These are phyloP conservation scores for Meloidogyne floridensis DNA, from an alignment of 1,140 invertebrate species.

Conservation along the genomic window DNA sequence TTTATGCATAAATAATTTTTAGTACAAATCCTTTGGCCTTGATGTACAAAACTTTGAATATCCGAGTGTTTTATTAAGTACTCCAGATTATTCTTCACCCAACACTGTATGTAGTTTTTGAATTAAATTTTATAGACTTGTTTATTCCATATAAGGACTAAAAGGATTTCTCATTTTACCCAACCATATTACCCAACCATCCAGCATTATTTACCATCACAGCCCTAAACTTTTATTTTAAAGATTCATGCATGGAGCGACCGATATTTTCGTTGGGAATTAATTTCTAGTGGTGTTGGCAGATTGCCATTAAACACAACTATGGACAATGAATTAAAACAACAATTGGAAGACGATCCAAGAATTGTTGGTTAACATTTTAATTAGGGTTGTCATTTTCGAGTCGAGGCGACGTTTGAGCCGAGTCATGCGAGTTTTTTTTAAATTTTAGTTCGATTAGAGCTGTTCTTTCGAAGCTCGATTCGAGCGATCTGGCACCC, in stretches of 20 bases:
- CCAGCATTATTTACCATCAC: too few relatives aligned
- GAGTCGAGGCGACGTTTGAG: too few relatives aligned
- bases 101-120: slow-evolving; percentile 32
- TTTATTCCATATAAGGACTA: not conserved
- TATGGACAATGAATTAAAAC: not conserved
- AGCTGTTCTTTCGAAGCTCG: too few relatives aligned
- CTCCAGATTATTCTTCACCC: slow-evolving; percentile 52
- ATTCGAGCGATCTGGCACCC: too few relatives aligned
- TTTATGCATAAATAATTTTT: not conserved
- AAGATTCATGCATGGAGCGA: slow-evolving; percentile 44
- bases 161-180: too few relatives aligned
- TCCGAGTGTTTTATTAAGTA: slow-evolving; percentile 48
- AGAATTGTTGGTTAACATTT: not conserved
- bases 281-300: slow-evolving; percentile 48
- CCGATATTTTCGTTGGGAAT: slow-evolving; percentile 33
- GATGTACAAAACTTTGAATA: slow-evolving; percentile 49
- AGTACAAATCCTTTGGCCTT: slow-evolving; percentile 54
- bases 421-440: too few relatives aligned
- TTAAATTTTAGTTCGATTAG: too few relatives aligned
- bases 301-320: slow-evolving; percentile 23
- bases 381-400: not conserved
- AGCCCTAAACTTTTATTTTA: not conserved
- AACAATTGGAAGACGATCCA: slow-evolving; percentile 44
- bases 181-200: too few relatives aligned
- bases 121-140: not conserved